Evolutionary conservation across 1,140 invertebrate genomes (phyloP).

Genomic region (Pogonomyrmex barbatus): DNA sequence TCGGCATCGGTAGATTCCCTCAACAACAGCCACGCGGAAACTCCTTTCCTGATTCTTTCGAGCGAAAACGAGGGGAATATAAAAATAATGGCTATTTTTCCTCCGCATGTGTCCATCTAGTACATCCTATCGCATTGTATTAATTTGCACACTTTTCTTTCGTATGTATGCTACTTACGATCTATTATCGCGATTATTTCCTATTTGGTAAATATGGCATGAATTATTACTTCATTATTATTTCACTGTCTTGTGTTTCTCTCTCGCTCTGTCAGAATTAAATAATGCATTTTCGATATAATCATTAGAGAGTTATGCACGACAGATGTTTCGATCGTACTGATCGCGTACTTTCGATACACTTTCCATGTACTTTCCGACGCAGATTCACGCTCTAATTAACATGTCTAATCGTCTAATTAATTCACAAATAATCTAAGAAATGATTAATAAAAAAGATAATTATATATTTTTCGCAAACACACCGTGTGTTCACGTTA

Average conservation of each 20-base stretch:
- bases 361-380: constrained; percentile 49
- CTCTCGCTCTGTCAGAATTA: neutral
- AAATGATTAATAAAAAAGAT: neutral
- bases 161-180: neutral
- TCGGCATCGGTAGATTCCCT: constrained; percentile 41
- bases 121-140: neutral
- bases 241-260: neutral
- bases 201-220: neutral
- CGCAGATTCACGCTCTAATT: constrained; percentile 40
- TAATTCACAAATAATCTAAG: neutral
- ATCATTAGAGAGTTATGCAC: neutral
- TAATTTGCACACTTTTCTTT: constrained; percentile 23
- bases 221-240: neutral
- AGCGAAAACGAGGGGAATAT: constrained; percentile 56
- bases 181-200: neutral
- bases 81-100: constrained; percentile 36
- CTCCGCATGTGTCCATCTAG: neutral
- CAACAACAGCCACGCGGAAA: constrained; percentile 45
- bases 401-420: neutral
- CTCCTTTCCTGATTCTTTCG: constrained; percentile 40
- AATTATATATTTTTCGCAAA: neutral
- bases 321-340: constrained; percentile 2
- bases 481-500: neutral
- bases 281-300: constrained; percentile 19
- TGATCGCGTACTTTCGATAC: constrained; percentile 44